These are phyloP conservation scores for Sussaba pulchella DNA, from an alignment of 2,888 invertebrate genomes.

Conservation along the genomic window DNA sequence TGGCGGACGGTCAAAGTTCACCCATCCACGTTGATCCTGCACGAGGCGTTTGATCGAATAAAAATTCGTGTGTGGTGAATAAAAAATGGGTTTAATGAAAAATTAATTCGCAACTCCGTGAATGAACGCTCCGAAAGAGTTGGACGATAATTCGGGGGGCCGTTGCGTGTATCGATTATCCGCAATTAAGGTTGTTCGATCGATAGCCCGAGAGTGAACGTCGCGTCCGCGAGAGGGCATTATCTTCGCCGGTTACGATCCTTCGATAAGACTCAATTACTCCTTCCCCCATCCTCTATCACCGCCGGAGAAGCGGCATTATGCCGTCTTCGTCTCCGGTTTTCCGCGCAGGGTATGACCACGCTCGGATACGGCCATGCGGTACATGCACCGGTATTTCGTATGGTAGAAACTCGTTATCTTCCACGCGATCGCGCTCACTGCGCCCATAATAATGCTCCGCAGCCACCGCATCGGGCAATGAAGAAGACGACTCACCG, in stretches of 20 bases:
- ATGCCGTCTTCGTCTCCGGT: background rate
- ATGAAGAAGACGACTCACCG: slow-evolving; percentile 2
- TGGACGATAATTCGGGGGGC: background rate
- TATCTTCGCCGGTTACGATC: slow-evolving; percentile 63
- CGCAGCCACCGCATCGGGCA: background rate
- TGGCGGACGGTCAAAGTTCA: too few relatives aligned
- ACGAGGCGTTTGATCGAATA: too few relatives aligned
- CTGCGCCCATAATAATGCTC: slow-evolving; percentile 7
- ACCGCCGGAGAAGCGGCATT: slow-evolving; percentile 29
- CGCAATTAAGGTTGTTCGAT: slow-evolving; percentile 64
- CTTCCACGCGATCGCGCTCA: slow-evolving; percentile 58
- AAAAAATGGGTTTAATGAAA: too few relatives aligned
- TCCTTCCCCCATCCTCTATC: too few relatives aligned
- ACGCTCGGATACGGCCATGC: background rate
- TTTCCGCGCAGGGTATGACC: background rate
- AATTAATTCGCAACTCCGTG: background rate
- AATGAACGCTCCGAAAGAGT: background rate
- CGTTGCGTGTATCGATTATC: slow-evolving; percentile 42
- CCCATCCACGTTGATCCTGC: too few relatives aligned
- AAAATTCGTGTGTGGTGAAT: too few relatives aligned
- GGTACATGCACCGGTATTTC: background rate
- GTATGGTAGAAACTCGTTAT: slow-evolving; percentile 34
- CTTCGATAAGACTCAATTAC: slow-evolving; percentile 70
- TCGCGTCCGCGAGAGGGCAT: slow-evolving; percentile 9
- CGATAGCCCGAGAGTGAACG: slow-evolving; percentile 28